Base-by-base conservation (phyloP, 2,113 vertebrate species). In the Zootoca vivipara region DNA sequence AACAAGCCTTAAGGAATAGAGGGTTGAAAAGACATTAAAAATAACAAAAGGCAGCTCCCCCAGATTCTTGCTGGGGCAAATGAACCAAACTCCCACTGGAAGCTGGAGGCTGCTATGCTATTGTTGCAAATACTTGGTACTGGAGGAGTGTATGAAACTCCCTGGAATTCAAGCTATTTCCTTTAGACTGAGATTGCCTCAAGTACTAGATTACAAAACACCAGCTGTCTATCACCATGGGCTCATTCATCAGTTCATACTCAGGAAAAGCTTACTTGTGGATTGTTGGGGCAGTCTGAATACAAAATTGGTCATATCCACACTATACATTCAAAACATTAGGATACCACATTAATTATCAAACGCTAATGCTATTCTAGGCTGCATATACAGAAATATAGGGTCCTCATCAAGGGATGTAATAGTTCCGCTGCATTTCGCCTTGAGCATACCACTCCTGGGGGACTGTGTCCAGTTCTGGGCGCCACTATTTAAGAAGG, bases 141-240 rank as follows among this genome's bases (percentile, higher is more conserved):
- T 38, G 28, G 30, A 89, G 62, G 20, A 86, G 38, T 18, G 28
- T 62, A 28, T 40, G 16, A 70, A 56, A 85, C 72, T 38, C 0
- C 0, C 6, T 64, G 74, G 83, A 88, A 92, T 86, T 10, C 28
- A 80, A 42, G 64, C 65, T 72, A 2, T 80, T 81, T 4, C 20
- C 77, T 2, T 33, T 18, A 79, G 30, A 70, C 5, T 42, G 35
- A 42, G 56, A 30, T 62, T 88, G 82, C 83, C n/a, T 85, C 70
- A 83, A 52, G n/a, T 87, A 42, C 20, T 80, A 35, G n/a, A 83
- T 85, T 90, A 86, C 33, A 62, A 7, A 73, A 79, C 3, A 62
- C 1, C 12, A 90, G 90, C 85, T 30, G 7, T 52, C 5, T 81
- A 38, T 46, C 40, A 74, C 58, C 30, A 18, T 20, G 28, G 72